A percentile compares a stretch with the other conserved stretches of the same genome.
Conservation (phyloP, 2,888 invertebrate species). For the Caenorhabditis zanzibari region DNA sequence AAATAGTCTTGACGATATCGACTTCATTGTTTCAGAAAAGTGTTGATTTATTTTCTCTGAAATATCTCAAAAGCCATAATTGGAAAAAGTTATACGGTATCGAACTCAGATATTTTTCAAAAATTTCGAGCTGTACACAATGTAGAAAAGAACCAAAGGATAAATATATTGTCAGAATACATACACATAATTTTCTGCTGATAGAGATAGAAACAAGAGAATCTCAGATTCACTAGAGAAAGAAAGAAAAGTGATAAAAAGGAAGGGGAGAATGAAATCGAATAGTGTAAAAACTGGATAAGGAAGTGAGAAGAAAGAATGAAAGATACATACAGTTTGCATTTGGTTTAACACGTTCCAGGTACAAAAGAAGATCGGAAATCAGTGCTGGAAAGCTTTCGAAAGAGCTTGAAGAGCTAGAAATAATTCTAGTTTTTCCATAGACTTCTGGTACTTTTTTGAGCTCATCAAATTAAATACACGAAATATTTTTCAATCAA, state of each 20-base stretch:
- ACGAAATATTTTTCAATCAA: too few species aligned
- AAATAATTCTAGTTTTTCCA: too few species aligned
- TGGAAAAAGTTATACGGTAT: too few species aligned
- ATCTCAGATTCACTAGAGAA: conserved; percentile 16
- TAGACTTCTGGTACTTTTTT: too few species aligned
- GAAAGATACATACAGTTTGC: conserved; percentile 10
- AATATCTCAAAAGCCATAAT: too few species aligned
- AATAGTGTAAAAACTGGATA: conserved; percentile 49
- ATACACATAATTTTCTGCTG: not conserved
- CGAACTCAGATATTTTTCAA: too few species aligned
- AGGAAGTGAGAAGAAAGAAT: conserved; percentile 15
- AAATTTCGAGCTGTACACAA: not conserved
- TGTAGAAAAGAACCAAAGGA: not conserved
- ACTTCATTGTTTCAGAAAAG: conserved; percentile 9
- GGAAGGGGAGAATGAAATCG: not conserved
- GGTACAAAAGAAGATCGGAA: conserved; percentile 19
- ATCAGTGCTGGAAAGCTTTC: not conserved
- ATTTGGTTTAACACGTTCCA: conserved; percentile 30
- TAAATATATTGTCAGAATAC: not conserved
- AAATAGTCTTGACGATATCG: conserved; percentile 2
- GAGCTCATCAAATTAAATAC: too few species aligned
- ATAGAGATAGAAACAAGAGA: not conserved
- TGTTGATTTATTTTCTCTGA: too few species aligned
- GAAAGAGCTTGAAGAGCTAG: too few species aligned
- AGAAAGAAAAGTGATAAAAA: conserved; percentile 9